These are phyloP conservation scores for Temnothorax unifasciatus DNA, from an alignment of 2,888 invertebrate species.

Conservation along the genomic window DNA sequence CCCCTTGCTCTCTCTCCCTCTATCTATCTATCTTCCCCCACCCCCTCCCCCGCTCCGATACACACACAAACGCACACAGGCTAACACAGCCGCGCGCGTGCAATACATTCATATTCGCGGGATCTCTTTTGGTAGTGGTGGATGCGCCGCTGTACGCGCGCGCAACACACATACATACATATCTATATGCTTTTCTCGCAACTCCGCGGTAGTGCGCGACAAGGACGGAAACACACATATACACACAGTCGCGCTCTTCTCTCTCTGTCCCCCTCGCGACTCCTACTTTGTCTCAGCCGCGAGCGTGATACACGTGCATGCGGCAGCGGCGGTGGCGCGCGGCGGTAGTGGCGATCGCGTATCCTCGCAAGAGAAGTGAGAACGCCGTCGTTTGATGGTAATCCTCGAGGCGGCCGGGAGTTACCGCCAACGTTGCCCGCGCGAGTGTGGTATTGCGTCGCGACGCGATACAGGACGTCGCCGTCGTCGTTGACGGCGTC, in stretches of 20 bases:
- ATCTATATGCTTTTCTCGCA: slow-evolving; percentile 30
- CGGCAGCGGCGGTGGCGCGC: slow-evolving; percentile 44
- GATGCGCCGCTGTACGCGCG: slow-evolving; percentile 35
- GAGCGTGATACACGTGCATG: slow-evolving; percentile 72
- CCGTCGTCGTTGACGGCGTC: slow-evolving; percentile 21
- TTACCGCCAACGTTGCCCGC: slow-evolving; percentile 43
- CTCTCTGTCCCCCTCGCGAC: slow-evolving; percentile 51
- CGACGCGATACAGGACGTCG: slow-evolving; percentile 36
- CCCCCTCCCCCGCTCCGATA: slow-evolving; percentile 15
- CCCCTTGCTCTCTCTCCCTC: slow-evolving; percentile 27
- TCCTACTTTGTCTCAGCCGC: slow-evolving; percentile 49
- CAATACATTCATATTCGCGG: slow-evolving; percentile 59
- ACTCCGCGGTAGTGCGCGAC: slow-evolving; percentile 37
- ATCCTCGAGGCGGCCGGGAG: slow-evolving; percentile 43
- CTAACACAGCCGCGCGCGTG: slow-evolving; percentile 39
- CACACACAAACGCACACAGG: slow-evolving; percentile 40
- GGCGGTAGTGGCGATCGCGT: slow-evolving; percentile 29
- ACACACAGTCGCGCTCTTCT: slow-evolving; percentile 51
- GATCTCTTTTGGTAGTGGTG: slow-evolving; percentile 42
- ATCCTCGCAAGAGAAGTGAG: slow-evolving; percentile 43
- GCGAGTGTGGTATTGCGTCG: slow-evolving; percentile 36
- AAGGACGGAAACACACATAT: slow-evolving; percentile 32
- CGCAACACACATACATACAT: not conserved
- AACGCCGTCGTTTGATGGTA: slow-evolving; percentile 30
- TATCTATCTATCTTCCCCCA: not conserved